Evolutionary conservation across 2,797 vertebrate genomes (phyloP).

Genomic region (Pteropus rufus): DNA sequence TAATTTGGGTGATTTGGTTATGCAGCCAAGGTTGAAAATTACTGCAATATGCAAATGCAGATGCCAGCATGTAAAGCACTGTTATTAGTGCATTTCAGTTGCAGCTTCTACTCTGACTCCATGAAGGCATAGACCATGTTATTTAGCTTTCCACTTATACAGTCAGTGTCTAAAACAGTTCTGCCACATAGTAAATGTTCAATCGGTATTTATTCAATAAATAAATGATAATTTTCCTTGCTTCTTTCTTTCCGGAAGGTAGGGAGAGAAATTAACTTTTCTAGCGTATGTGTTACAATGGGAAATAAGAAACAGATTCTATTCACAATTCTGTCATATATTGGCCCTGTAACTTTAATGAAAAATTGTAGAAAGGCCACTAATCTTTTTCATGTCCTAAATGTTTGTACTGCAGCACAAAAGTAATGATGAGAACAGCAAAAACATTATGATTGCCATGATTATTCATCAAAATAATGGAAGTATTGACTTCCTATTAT

Average conservation of each 20-base stretch:
- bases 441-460: not conserved
- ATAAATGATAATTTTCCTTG: not conserved
- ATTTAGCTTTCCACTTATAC: not conserved
- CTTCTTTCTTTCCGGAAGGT: not conserved
- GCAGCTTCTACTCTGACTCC: not conserved
- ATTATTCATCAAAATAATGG: not conserved
- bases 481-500: not conserved
- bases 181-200: not conserved
- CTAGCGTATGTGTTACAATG: not conserved
- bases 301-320: not conserved
- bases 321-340: slow-evolving; percentile 15
- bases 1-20: slow-evolving; percentile 15
- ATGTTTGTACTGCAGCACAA: not conserved
- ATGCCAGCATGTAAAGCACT: not conserved
- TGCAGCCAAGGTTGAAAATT: not conserved
- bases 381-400: not conserved
- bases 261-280: not conserved
- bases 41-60: slow-evolving; percentile 11
- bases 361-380: not conserved
- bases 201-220: not conserved
- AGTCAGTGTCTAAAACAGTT: not conserved
- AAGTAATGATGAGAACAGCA: not conserved
- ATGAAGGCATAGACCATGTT: not conserved
- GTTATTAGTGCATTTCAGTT: slow-evolving; percentile 42
- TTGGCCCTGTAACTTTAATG: not conserved